Percentiles rank a stretch among this genome's conserved stretches.
These are phyloP conservation scores for Drosophila mulleri DNA, from an alignment of 2,888 invertebrate species.

Conservation along the genomic window DNA sequence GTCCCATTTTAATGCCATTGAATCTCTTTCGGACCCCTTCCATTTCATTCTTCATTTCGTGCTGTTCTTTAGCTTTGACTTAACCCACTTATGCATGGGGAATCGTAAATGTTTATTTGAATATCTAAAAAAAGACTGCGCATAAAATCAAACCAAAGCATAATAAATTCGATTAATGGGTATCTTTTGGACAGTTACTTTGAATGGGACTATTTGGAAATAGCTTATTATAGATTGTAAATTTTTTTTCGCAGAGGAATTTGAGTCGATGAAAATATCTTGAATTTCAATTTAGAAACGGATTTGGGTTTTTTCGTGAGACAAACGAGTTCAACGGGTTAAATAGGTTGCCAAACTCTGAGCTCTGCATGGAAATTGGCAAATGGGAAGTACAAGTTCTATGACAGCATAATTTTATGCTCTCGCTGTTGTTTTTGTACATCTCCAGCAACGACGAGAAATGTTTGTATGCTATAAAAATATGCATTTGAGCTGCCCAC, in stretches of 20 bases:
- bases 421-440: constrained; percentile 31
- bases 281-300: constrained; percentile 53
- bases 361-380: constrained; percentile 65
- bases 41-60: neutral
- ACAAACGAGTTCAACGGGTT: constrained; percentile 63
- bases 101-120: too few relatives aligned
- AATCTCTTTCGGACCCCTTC: neutral
- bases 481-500: constrained; percentile 38
- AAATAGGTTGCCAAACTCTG: constrained; percentile 51
- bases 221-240: constrained; percentile 29
- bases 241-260: constrained; percentile 50
- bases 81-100: neutral
- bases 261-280: constrained; percentile 47
- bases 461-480: constrained; percentile 19
- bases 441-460: neutral
- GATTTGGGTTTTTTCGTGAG: constrained; percentile 47
- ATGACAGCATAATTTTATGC: constrained; percentile 41
- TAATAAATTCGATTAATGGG: constrained; percentile 1
- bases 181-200: neutral
- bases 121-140: neutral
- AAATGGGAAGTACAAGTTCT: constrained; percentile 61
- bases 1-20: neutral
- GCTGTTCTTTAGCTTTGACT: neutral
- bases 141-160: neutral
- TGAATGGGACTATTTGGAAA: neutral